Conservation (phyloP, 2,797 vertebrate genomes). For the Pseudomugil gertrudae region DNA sequence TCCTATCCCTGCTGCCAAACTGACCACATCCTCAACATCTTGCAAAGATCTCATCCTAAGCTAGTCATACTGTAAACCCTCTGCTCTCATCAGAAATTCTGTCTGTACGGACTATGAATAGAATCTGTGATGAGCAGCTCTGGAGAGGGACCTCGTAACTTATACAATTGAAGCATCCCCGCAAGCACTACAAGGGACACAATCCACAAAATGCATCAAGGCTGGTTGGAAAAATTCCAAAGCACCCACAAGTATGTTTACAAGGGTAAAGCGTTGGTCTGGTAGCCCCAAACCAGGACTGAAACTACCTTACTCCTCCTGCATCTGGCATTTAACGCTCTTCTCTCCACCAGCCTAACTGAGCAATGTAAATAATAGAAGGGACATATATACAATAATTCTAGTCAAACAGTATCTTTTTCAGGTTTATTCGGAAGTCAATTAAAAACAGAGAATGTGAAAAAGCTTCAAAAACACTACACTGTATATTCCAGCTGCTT, state of each 20-base stretch:
- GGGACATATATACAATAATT: background rate
- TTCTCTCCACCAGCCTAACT: background rate
- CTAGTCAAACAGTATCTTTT: background rate
- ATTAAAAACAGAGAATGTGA: background rate
- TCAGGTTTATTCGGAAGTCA: background rate
- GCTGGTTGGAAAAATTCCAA: background rate
- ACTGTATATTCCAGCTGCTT: background rate
- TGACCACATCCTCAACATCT: background rate
- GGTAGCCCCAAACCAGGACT: background rate
- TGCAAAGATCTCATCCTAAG: background rate
- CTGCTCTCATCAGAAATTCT: background rate
- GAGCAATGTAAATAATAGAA: background rate
- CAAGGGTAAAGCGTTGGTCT: background rate
- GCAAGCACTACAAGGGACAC: background rate
- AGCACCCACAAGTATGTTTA: background rate
- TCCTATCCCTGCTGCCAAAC: background rate
- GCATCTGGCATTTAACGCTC: background rate
- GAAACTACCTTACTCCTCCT: background rate
- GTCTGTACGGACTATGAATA: background rate
- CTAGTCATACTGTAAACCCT: background rate
- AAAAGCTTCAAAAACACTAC: background rate
- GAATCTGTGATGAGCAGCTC: background rate
- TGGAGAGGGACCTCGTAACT: background rate
- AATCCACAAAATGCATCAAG: background rate
- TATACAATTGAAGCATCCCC: background rate